Evolutionary conservation across 2,888 invertebrate genomes (phyloP), one percentile per base, ranked within the genome.

Genomic region (Deilephila elpenor): DNA sequence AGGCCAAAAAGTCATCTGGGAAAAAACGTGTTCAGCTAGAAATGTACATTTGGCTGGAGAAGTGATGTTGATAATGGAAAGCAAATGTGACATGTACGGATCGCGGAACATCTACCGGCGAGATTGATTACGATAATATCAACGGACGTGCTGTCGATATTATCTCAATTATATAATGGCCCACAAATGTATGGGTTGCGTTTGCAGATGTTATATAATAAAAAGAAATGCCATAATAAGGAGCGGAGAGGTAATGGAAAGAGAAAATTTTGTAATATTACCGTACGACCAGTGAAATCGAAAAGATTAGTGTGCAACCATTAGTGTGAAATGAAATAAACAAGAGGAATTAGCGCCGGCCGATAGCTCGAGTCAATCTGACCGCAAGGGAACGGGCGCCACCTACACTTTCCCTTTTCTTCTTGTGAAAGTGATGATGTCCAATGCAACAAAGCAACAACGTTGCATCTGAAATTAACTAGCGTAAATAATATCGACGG

Each of bases 391-490:
- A 93, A 85, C 90, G 90, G 86, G 88, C 91, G 89, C 90, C 89
- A 89, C 83, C 77, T 76, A 83, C 79, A 92, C 93, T 94, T 94
- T 94, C 94, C 92, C 92, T 93, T 94, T 93, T 92, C 90, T 90
- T 91, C 88, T 91, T 87, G 94, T 92, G 94, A 94, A 94, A 94
- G 94, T 91, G 93, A 93, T 92, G 92, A 93, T 92, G 89, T 88
- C 86, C 86, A 88, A 83, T 89, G 87, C 88, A 90, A 93, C 89
- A 88, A 88, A 89, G 88, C 86, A 86, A 87, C 86, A 83, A 85
- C 87, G 44, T 88, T 86, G 88, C 89, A 91, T 90, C 88, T 85
- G 83, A 89, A 87, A 87, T 86, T 84, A 87, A 84, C 87, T 80
- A 82, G 80, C 73, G 80, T 83, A 82, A 79, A 29, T 51, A 51